These are phyloP conservation scores for Limonius californicus DNA, from an alignment of 1,140 invertebrate species.

Conservation along the genomic window DNA sequence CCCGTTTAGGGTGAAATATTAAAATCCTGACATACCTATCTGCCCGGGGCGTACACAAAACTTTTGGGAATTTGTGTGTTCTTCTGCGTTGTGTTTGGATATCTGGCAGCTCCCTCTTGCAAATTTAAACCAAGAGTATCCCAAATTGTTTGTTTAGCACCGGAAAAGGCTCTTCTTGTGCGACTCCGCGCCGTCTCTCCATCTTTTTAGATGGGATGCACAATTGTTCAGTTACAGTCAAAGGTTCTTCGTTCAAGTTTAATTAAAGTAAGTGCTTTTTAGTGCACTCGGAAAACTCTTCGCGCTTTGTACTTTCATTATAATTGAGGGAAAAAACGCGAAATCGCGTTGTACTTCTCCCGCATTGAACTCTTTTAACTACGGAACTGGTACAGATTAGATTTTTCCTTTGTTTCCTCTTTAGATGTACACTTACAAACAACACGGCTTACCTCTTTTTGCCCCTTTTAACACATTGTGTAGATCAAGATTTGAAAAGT, in stretches of 20 bases:
- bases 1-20: conserved; percentile 22
- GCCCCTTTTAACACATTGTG: no score
- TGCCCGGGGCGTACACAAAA: conserved; percentile 3
- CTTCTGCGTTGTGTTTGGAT: background rate
- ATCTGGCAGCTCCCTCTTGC: background rate
- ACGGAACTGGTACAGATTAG: no score
- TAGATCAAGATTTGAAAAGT: no score
- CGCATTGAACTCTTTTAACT: no score
- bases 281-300: background rate
- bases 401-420: no score
- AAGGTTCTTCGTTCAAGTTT: background rate
- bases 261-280: conserved; percentile 9
- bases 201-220: background rate
- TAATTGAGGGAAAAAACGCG: background rate
- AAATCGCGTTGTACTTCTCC: no score
- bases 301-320: background rate
- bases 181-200: background rate
- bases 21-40: conserved; percentile 20
- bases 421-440: no score
- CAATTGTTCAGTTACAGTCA: conserved; percentile 6
- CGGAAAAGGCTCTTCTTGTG: background rate
- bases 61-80: conserved; percentile 5
- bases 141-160: background rate
- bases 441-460: no score
- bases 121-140: background rate